Evolutionary conservation across 92 coral and sea anemone genomes (phyloP), one percentile per base, ranked within the genome.

Genomic region (Siderastrea siderea): DNA sequence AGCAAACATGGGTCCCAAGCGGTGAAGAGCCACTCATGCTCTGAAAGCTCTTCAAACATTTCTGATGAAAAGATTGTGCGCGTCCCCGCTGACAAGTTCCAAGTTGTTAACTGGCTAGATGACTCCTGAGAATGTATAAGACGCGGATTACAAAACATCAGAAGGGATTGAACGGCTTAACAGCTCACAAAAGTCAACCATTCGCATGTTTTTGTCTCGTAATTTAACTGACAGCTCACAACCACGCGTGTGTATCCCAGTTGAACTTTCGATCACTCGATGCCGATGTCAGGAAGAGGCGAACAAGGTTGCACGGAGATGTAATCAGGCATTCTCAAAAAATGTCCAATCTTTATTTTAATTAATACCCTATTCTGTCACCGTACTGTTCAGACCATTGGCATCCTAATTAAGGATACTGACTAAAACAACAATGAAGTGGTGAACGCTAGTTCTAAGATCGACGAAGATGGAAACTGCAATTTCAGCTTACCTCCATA

Each of bases 51-150:
- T 49, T 9, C 64, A 49, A 75, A 84, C 87, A 84, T 71, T 71
- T 48, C 70, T 71, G 79, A 83, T 83, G 14, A 50, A 83, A 13
- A 61, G 87, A 83, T 84, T 84, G 66, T 65, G 81, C 73, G 87
- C 50, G 80, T 7, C 64, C 26, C 87, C 46, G 78, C 69, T 68
- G 68, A 55, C 78, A 71, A 61, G 60, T 38, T 10, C 44, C 5
- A 61, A 19, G 63, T 81, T 67, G 17, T 81, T 81, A 68, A 17
- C 55, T 55, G 7, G 67, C 45, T 57, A 70, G 17, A 47, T 70
- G 11, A 6, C 58, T 43, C 8, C 7, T 51, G 26, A 58, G 61
- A 57, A 70, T n/a, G 8, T 70, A 19, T 10, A 80, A 68, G 52
- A 82, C 46, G 48, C n/a, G 69, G 86, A 82, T 82, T 58, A 71